Percentiles rank a stretch among this genome's conserved stretches.
Evolutionary conservation across 2,113 vertebrate genomes (phyloP).

Genomic region (Bothrops jararaca): DNA sequence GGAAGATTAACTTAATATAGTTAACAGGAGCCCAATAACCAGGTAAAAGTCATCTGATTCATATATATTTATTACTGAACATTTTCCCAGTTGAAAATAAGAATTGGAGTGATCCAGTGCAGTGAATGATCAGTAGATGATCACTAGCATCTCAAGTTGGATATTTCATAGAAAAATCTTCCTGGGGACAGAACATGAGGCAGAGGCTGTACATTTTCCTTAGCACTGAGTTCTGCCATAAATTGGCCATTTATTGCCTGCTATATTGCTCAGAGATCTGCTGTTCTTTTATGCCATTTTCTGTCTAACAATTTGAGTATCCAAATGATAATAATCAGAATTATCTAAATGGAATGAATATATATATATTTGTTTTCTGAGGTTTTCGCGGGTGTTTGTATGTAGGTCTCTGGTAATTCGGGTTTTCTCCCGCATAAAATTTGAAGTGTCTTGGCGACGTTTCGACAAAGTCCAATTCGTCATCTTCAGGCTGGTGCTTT

Average conservation of each 20-base stretch:
- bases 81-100: neutral
- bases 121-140: neutral
- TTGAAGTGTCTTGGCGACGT: too few relatives aligned
- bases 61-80: neutral
- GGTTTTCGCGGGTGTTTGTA: too few relatives aligned
- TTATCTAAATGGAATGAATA: too few relatives aligned
- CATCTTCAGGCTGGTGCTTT: too few relatives aligned
- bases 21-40: neutral
- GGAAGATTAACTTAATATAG: too few relatives aligned
- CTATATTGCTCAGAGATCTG: neutral
- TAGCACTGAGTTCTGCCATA: neutral
- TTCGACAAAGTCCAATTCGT: too few relatives aligned
- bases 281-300: neutral
- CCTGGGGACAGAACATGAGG: neutral
- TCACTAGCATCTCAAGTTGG: neutral
- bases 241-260: neutral
- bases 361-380: too few relatives aligned
- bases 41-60: neutral
- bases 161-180: neutral
- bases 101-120: neutral
- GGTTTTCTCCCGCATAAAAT: too few relatives aligned
- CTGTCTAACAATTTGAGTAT: neutral
- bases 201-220: neutral
- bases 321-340: neutral
- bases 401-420: too few relatives aligned